Base-by-base conservation (phyloP, 2,888 invertebrate genomes). In the Thyatira batis region DNA sequence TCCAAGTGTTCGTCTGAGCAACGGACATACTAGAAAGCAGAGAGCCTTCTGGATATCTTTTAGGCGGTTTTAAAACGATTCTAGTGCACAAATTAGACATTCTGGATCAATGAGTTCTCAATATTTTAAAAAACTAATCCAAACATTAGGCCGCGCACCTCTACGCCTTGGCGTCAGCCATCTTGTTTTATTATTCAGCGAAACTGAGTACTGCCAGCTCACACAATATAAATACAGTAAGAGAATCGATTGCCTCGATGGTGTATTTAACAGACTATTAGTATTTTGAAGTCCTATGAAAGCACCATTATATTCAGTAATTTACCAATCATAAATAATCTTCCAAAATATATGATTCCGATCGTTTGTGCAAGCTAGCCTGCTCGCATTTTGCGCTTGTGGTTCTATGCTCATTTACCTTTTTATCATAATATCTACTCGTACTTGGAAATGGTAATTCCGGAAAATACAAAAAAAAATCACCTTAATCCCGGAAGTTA, bases 1-100 rank as follows among this genome's bases (percentile, higher is more conserved):
- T 95, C 97, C 97, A 97, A 76, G 96, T 94, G 85, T 95, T 96
- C 44, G 96, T 95, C 92, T 97, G 96, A 52, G 95, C 94, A 71
- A 96, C 95, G 62, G 95, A 94, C 93, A 96, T 95, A 79, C 95
- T 82, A 76, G n/a, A n/a, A n/a, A n/a, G n/a, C n/a, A n/a, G n/a
- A n/a, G n/a, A n/a, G n/a, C 93, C 94, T 80, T 96, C 96, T 78
- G 95, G 95, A 84, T 95, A 94, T 75, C 96, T 94, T 92, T 96
- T 96, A 60, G 94, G 92, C 62, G 95, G 95, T 87, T 95, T 96
- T 67, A 94, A 93, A 67, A 95, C 93, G 71, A 95, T 95, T 93
- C 95, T 95, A 73, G 95, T 94, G 83, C 95, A 95, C 80, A 95
- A 92, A 93, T 95, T 95, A 74, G 95, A 95, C 95, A 96, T 95